Conservation (phyloP, 2,888 invertebrate species). For the Clivina fossor region DNA sequence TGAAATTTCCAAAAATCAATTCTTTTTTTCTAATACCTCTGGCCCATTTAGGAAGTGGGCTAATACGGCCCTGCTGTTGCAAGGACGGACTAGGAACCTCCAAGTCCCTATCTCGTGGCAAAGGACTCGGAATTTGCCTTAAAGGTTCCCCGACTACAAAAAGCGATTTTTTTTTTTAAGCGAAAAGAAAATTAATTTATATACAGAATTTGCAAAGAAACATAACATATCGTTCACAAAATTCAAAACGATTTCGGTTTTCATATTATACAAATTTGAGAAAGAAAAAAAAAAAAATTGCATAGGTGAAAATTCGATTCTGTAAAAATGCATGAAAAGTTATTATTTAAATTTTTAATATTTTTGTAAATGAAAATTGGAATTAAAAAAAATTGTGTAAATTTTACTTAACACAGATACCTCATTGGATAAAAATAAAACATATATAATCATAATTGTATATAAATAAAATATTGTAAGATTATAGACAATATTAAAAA, state of each 20-base stretch:
- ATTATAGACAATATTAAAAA: background rate
- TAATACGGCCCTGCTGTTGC: conserved; percentile 54
- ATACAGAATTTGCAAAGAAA: background rate
- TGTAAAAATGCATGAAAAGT: no score
- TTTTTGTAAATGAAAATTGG: background rate
- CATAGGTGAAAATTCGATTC: no score
- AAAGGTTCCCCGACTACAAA: conserved; percentile 58
- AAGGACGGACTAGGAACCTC: conserved; percentile 53
- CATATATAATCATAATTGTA: background rate
- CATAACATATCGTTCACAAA: conserved; percentile 10
- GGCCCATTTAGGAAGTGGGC: conserved; percentile 62
- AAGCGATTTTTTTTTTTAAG: conserved; percentile 1
- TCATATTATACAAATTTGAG: no score
- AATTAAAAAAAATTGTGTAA: conserved; percentile 7
- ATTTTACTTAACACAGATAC: no score
- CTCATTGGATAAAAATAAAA: no score
- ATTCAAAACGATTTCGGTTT: background rate
- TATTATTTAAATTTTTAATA: no score
- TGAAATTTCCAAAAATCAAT: background rate
- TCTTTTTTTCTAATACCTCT: conserved; percentile 53
- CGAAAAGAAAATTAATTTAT: background rate
- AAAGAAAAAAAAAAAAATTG: no score
- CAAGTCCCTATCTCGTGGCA: conserved; percentile 49
- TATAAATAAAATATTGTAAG: background rate
- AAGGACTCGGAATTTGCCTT: conserved; percentile 56